A percentile compares a stretch with the other conserved stretches of the same genome.
Evolutionary conservation across 2,888 invertebrate genomes (phyloP).

Genomic region (Aricia artaxerxes): DNA sequence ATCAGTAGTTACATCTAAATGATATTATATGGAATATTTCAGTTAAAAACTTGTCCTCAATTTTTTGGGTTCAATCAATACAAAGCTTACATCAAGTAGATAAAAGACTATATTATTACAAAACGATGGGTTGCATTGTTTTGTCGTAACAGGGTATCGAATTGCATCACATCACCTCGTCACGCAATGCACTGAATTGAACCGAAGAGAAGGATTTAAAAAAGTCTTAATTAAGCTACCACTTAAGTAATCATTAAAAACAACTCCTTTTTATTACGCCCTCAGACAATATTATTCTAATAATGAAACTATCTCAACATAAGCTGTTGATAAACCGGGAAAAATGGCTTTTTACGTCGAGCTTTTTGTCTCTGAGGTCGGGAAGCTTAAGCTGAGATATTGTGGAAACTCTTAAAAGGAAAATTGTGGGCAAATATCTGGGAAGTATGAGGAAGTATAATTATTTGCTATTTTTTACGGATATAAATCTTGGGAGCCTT

Average conservation of each 20-base stretch:
- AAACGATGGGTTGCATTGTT: too few species aligned
- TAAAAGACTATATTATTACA: too few species aligned
- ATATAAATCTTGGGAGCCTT: neutral
- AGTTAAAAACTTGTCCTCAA: too few species aligned
- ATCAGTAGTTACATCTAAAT: too few species aligned
- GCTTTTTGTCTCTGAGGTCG: conserved; percentile 27
- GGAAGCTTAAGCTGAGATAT: conserved; percentile 21
- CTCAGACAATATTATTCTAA: neutral
- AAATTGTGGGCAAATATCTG: neutral
- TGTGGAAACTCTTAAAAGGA: neutral
- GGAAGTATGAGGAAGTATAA: neutral
- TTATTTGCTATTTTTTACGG: neutral
- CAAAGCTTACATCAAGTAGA: too few species aligned
- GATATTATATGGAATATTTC: too few species aligned
- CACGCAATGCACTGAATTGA: too few species aligned
- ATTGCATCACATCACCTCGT: too few species aligned
- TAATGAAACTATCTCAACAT: neutral
- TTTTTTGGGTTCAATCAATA: too few species aligned
- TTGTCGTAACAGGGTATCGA: too few species aligned
- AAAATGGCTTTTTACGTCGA: conserved; percentile 17
- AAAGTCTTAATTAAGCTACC: neutral
- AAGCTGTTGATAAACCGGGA: neutral
- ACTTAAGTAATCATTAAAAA: neutral
- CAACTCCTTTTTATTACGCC: neutral
- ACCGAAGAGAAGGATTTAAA: too few species aligned